Conservation (phyloP, 2,113 vertebrate genomes). For the Chunga burmeisteri region DNA sequence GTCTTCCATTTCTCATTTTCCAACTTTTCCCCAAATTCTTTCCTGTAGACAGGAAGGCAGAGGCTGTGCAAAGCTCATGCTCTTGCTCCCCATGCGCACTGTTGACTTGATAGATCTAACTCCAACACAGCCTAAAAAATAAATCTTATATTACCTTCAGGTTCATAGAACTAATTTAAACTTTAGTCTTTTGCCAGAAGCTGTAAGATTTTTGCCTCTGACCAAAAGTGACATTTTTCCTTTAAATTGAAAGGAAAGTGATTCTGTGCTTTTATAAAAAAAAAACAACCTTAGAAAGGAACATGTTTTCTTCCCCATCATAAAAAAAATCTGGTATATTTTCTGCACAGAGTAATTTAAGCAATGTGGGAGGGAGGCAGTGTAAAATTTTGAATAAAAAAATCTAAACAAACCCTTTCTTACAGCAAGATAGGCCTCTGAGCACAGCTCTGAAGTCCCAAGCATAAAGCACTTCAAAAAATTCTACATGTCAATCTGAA, state of each 20-base stretch:
- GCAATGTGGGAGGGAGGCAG: background rate
- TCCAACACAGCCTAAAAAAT: background rate
- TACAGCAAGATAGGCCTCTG: background rate
- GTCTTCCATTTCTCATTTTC: background rate
- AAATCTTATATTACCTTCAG: background rate
- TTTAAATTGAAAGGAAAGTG: background rate
- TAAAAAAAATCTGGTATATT: background rate
- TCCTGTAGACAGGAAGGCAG: background rate
- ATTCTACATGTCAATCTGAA: background rate
- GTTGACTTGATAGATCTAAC: background rate
- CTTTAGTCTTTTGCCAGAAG: background rate
- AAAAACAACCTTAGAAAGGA: background rate
- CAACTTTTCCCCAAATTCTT: background rate
- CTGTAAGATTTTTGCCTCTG: background rate
- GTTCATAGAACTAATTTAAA: background rate
- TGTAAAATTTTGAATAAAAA: background rate
- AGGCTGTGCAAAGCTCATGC: background rate
- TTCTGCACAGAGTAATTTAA: background rate
- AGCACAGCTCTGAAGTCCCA: background rate
- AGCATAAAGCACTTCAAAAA: background rate
- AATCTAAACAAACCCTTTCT: background rate
- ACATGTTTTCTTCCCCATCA: background rate
- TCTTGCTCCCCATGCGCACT: background rate
- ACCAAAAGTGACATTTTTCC: background rate
- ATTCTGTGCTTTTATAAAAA: background rate